These are phyloP conservation scores for Monoplex corrugatus DNA, from an alignment of 2,888 invertebrate species.

Conservation along the genomic window DNA sequence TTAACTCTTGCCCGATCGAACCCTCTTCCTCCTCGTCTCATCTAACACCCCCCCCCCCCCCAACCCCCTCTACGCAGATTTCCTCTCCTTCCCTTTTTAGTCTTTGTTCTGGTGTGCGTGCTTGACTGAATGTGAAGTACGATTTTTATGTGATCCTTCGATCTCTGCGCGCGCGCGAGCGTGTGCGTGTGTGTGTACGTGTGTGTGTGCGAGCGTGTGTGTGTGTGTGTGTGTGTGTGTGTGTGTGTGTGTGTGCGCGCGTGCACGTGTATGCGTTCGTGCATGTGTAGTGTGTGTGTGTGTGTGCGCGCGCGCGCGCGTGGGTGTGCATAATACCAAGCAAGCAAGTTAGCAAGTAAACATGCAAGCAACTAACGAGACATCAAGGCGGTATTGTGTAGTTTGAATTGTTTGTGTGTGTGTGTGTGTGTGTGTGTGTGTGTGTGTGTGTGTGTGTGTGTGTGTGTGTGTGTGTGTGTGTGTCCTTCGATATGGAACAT, in stretches of 20 bases:
- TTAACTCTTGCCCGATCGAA: too few species aligned
- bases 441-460: not conserved
- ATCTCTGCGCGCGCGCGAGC: not conserved
- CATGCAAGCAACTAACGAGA: too few species aligned
- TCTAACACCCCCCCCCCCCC: not conserved
- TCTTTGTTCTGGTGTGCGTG: not conserved
- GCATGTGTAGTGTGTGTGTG: not conserved
- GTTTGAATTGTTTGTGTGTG: too few species aligned
- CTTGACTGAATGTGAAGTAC: not conserved
- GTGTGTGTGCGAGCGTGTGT: not conserved
- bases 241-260: too few species aligned
- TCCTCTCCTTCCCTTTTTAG: not conserved
- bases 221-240: not conserved
- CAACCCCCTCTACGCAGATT: not conserved
- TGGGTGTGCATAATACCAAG: too few species aligned
- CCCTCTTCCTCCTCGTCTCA: not conserved
- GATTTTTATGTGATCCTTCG: not conserved
- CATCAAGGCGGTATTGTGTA: too few species aligned
- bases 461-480: not conserved
- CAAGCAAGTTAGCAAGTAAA: too few species aligned
- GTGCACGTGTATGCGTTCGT: too few species aligned
- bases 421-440: too few species aligned
- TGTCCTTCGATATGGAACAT: too few species aligned
- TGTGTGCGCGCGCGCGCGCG: not conserved
- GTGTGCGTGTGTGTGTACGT: not conserved